Percentiles rank a stretch among this genome's conserved stretches.
phyloP scores from a whole-genome alignment of 1,140 invertebrate species.

The Leptopilina clavipes region DNA sequence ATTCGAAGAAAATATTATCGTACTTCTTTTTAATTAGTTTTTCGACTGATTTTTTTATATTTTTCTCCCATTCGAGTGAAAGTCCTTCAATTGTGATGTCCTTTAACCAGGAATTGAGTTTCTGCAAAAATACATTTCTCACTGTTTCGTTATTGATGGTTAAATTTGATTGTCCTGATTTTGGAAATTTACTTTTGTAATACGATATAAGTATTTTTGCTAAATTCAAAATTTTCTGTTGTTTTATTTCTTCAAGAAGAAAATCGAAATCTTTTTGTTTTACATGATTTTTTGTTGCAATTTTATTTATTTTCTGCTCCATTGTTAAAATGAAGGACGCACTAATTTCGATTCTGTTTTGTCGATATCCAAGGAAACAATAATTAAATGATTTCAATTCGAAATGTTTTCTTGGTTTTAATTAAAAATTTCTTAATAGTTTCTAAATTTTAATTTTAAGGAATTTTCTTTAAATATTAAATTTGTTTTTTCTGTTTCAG shows the following conservation, averaged over 20 bases:
- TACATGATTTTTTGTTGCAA: background rate
- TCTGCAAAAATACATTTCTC: constrained; percentile 45
- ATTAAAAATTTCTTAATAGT: too few species aligned
- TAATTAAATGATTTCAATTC: background rate
- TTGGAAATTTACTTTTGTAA: background rate
- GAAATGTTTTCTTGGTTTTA: background rate
- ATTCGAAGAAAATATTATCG: constrained; percentile 45
- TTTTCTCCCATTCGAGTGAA: constrained; percentile 56
- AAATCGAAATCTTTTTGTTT: background rate
- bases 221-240: background rate
- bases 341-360: constrained; percentile 32
- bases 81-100: constrained; percentile 51
- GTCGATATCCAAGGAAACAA: constrained; percentile 48
- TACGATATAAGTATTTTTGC: background rate
- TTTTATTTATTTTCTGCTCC: background rate
- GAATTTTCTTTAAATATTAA: background rate
- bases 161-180: background rate
- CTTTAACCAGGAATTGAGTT: constrained; percentile 50
- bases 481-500: background rate
- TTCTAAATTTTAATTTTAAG: background rate
- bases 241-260: constrained; percentile 7
- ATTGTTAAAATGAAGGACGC: background rate
- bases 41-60: constrained; percentile 61
- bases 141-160: background rate
- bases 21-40: constrained; percentile 52